Evolutionary conservation across 2,797 vertebrate species (phyloP), one percentile per base, ranked within the genome.

Genomic region (Schizopygopsis pylzovi): DNA sequence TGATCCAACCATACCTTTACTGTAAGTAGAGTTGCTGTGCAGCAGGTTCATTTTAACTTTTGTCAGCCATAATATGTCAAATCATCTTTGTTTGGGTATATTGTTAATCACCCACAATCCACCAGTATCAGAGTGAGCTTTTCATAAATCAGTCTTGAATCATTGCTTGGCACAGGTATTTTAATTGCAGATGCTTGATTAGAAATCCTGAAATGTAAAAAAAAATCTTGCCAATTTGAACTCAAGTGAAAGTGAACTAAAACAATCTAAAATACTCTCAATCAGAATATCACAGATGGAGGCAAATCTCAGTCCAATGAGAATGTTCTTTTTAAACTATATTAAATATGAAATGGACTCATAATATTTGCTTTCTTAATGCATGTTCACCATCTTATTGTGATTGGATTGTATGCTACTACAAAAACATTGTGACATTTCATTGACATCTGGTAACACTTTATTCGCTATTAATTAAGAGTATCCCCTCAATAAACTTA

Each of bases 31-130:
- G 79, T 3, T 41, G 10, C 65, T 37, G 25, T 11, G 6, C 13
- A 25, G 79, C 4, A 70, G 25, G 52, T 6, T 11, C 41, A 72
- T 54, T 54, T 52, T 1, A 65, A 16, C 67, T 39, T 54, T 39
- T 11, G 45, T 81, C 13, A 75, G 11, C 15, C 13, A 71, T 56
- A 70, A 71, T 39, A 39, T 70, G 28, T 25, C 9, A 71, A 39
- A 54, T 43, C 20, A 82, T 82, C 49, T 81, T 67, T 67, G 59
- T 47, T 63, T 68, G 79, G 16, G 63, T 81, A 52, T 37, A 49
- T 37, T 81, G 20, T 22, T 68, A 79, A 63, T 45, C 41, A 47
- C 8, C 4, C 54, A 25, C 37, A 41, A 12, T 18, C 54, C 39
- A 41, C n/a, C 33, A 54, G 25, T 63, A 28, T 79, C 25, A 52